phyloP scores from a whole-genome alignment of 2,888 invertebrate species.

The Apoda limacodes region DNA sequence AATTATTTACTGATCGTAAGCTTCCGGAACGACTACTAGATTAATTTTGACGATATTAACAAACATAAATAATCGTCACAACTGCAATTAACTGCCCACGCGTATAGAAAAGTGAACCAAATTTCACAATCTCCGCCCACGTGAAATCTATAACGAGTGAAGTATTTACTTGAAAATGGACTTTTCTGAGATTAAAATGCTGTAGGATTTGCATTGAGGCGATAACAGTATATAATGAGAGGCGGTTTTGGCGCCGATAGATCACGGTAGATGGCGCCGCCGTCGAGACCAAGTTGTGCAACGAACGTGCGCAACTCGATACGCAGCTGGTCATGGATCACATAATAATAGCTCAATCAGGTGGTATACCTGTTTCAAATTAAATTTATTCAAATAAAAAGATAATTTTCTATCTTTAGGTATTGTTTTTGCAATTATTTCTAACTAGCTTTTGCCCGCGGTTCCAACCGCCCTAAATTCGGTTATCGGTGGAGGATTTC shows the following conservation, averaged over 20 bases:
- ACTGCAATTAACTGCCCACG: conserved; percentile 60
- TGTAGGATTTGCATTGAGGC: conserved; percentile 50
- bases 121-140: conserved; percentile 52
- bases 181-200: conserved; percentile 37
- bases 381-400: too few species aligned
- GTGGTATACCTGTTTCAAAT: too few species aligned
- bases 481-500: too few species aligned
- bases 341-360: too few species aligned
- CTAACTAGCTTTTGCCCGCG: too few species aligned
- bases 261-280: conserved; percentile 61
- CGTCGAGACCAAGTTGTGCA: conserved; percentile 39
- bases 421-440: too few species aligned
- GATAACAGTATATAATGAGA: conserved; percentile 47
- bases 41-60: conserved; percentile 38
- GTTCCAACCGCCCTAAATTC: too few species aligned
- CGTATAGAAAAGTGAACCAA: conserved; percentile 44
- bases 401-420: too few species aligned
- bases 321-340: too few species aligned
- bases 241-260: conserved; percentile 43
- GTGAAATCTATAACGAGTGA: conserved; percentile 19
- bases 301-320: conserved; percentile 28
- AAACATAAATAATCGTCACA: conserved; percentile 45
- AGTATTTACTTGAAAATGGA: conserved; percentile 8
- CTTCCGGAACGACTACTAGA: too few species aligned
- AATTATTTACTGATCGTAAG: too few species aligned